Base-by-base conservation (phyloP, 1,140 invertebrate genomes). In the Cotesia vestalis region DNA sequence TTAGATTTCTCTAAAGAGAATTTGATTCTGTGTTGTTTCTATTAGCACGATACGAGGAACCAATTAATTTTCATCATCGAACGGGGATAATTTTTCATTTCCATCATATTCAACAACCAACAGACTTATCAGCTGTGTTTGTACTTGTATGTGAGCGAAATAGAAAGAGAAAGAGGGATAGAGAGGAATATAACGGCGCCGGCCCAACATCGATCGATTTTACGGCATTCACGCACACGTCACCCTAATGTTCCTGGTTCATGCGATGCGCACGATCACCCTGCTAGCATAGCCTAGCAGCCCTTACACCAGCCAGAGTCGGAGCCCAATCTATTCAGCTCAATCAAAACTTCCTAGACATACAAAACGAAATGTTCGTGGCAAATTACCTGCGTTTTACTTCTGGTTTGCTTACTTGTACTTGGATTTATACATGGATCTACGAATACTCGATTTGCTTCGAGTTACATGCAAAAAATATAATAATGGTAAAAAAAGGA, bases 311-410 rank as follows among this genome's bases (percentile, higher is more conserved):
- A 51, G 36, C 51, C 52, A 63, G 35, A 20, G 8, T 27, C 61
- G 27, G 20, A 61, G 36, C 51, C 9, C 51, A 62, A 51, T 62
- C 73, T 75, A 76, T 78, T 73, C 73, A 66, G 76, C 78, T 75
- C 78, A 83, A 83, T 82, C 80, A 83, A 81, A 82, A 83, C 77
- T 81, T 82, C 69, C 74, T 74, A 82, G 78, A 81, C 79, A 77
- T 40, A 66, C 75, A 71, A 68, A 81, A 81, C 75, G 75, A 80
- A 76, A 81, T 67, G 52, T 55, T 67, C 55, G 63, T 72, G 57
- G 66, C 64, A 67, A 59, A 67, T 72, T 72, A 27, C 40, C 36
- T 68, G 53, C 12, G 17, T 11, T 59, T 20, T 57, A 36, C 55
- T 34, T 69, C 35, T 59, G 12, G 20, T 36, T 64, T 34, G 20